These are phyloP conservation scores for Anagyrus pseudococci DNA, from an alignment of 2,888 invertebrate species.

Conservation along the genomic window DNA sequence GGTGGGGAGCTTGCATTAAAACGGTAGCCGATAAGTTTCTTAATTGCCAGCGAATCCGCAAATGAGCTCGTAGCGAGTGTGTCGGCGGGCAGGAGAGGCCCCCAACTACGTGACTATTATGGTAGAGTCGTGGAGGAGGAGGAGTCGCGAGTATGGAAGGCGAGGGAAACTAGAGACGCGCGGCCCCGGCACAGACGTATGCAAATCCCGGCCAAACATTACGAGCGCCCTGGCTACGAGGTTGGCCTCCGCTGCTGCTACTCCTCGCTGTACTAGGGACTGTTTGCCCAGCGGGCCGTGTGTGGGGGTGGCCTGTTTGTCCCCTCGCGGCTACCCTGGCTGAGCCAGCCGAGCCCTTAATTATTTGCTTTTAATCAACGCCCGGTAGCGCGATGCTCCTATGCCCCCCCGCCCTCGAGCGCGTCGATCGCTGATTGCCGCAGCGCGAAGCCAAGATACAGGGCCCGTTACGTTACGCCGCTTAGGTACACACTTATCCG, in stretches of 20 bases:
- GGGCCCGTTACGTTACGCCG: background rate
- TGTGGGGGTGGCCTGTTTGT: background rate
- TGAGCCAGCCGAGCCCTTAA: constrained; percentile 21
- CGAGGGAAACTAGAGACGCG: background rate
- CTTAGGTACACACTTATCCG: background rate
- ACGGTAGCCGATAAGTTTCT: constrained; percentile 23
- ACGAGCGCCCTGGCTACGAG: constrained; percentile 34
- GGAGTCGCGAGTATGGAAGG: constrained; percentile 28
- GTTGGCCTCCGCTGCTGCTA: background rate
- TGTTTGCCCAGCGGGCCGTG: background rate
- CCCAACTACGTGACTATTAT: constrained; percentile 31
- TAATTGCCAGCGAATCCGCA: constrained; percentile 29
- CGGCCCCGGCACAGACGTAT: constrained; percentile 54
- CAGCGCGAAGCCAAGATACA: background rate
- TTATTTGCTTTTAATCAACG: constrained; percentile 37
- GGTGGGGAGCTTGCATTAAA: background rate
- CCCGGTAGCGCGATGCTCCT: background rate
- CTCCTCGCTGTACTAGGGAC: background rate
- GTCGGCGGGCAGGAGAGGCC: background rate
- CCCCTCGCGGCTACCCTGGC: background rate
- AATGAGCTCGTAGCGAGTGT: constrained; percentile 10
- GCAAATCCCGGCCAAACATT: constrained; percentile 60
- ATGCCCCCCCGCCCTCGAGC: background rate
- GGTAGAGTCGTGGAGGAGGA: constrained; percentile 18
- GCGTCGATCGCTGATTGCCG: constrained; percentile 5